Evolutionary conservation across 2,888 invertebrate species (phyloP), one percentile per base, ranked within the genome.

Genomic region (Steinernema scapterisci): DNA sequence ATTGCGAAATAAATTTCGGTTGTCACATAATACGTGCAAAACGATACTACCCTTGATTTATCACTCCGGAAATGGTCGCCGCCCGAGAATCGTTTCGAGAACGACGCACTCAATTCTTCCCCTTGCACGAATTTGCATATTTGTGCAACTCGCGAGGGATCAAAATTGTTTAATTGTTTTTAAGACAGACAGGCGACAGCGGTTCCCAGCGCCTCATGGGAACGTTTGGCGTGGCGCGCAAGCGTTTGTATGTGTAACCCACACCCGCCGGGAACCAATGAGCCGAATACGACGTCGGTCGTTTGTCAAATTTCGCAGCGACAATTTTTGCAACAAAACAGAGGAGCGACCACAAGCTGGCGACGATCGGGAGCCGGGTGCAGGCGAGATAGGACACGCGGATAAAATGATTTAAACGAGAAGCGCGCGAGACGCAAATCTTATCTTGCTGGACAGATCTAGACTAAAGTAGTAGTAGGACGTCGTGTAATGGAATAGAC

Each of bases 101-200:
- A 52, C 52, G 52, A 38, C 63, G 27, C 63, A 31, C 63, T n/a
- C n/a, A n/a, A n/a, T n/a, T n/a, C n/a, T n/a, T n/a, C n/a, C n/a
- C n/a, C n/a, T n/a, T n/a, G n/a, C n/a, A n/a, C n/a, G n/a, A 7
- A 63, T 63, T 63, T 63, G 63, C 63, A 63, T 63, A 63, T 63
- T 63, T 25, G 63, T 63, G 31, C 63, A 63, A 63, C 63, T 63
- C 63, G 63, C 63, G 63, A 63, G 63, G 63, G 63, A 63, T 63
- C 63, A 63, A 27, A 63, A 63, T 63, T 63, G 63, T 63, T 63
- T 63, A 63, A 63, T 63, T 63, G 63, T 63, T 63, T 63, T 63
- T 31, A 27, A 63, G 63, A 31, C 63, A 63, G 63, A 63, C 63
- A 63, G 63, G 63, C 63, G 63, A 63, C 63, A 63, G 63, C 27